Percentiles rank a stretch among this genome's conserved stretches.
Conservation (phyloP, 2,888 invertebrate genomes). For the Sussaba pulchella region DNA sequence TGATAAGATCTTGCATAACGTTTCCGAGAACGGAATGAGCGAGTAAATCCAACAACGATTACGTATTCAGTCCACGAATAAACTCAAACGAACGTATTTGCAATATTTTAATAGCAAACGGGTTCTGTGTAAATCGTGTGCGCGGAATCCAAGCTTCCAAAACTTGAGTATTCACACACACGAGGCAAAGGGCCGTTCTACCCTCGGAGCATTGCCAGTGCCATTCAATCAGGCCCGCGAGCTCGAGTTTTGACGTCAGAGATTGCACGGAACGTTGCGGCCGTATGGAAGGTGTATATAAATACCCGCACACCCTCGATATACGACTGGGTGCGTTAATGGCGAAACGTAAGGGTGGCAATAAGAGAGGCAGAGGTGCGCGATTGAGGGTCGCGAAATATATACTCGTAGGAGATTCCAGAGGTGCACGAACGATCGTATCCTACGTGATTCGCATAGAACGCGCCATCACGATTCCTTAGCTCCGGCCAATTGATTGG, state of each 20-base stretch:
- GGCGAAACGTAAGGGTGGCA: slow-evolving; percentile 57
- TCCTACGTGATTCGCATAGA: slow-evolving; percentile 65
- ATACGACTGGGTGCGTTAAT: slow-evolving; percentile 50
- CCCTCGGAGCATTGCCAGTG: slow-evolving; percentile 12
- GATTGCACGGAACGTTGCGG: slow-evolving; percentile 38
- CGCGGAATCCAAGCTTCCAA: slow-evolving; percentile 4
- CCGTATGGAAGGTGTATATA: slow-evolving; percentile 27
- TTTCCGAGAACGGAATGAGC: not conserved
- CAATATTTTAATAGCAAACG: slow-evolving; percentile 75
- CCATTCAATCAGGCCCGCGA: slow-evolving; percentile 32
- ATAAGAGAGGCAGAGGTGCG: slow-evolving; percentile 51
- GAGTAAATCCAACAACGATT: not conserved
- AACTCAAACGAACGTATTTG: slow-evolving; percentile 70
- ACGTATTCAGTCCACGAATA: slow-evolving; percentile 18
- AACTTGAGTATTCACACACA: slow-evolving; percentile 26
- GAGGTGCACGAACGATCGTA: slow-evolving; percentile 61
- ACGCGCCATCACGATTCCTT: slow-evolving; percentile 63
- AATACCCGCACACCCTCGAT: slow-evolving; percentile 36
- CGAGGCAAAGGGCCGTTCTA: not conserved
- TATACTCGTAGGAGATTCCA: slow-evolving; percentile 55
- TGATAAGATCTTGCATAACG: not conserved
- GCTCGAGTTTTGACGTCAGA: slow-evolving; percentile 36
- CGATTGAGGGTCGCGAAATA: slow-evolving; percentile 38
- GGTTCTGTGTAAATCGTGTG: slow-evolving; percentile 7
- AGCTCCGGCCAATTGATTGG: slow-evolving; percentile 74